Conservation (phyloP, 2,797 vertebrate genomes). For the Trachops cirrhosus region DNA sequence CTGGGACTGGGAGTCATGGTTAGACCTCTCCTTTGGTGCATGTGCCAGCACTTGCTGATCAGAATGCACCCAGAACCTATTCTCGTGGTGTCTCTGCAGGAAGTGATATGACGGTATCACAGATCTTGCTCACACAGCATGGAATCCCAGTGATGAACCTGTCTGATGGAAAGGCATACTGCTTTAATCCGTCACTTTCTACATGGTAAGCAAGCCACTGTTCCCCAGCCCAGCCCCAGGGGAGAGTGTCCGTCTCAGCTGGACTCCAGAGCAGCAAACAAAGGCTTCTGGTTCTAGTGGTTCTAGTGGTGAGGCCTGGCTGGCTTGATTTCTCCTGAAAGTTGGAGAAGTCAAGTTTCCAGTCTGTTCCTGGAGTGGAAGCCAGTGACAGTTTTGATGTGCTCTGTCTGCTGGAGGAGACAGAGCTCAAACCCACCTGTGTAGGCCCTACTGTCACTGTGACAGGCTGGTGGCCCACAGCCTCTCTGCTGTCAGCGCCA, state of each 20-base stretch:
- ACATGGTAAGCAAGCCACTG: slow-evolving; percentile 88
- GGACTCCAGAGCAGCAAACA: not conserved
- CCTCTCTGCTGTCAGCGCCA: not conserved
- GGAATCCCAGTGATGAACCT: slow-evolving; percentile 94
- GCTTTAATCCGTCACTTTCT: slow-evolving; percentile 93
- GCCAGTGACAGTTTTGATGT: not conserved
- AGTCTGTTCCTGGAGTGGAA: not conserved
- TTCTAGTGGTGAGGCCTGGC: not conserved
- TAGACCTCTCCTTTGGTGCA: not conserved
- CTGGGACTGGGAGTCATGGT: not conserved
- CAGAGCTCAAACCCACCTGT: not conserved
- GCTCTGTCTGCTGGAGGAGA: not conserved
- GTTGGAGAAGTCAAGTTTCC: too few species aligned
- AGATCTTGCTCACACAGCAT: slow-evolving; percentile 95
- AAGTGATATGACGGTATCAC: slow-evolving; percentile 90
- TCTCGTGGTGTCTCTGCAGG: slow-evolving; percentile 81
- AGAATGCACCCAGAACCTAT: slow-evolving; percentile 1
- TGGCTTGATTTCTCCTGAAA: not conserved
- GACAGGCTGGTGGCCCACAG: not conserved
- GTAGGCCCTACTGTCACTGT: not conserved
- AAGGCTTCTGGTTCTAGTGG: not conserved
- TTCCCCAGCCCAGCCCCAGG: not conserved
- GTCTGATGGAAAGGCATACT: slow-evolving; percentile 96
- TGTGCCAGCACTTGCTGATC: not conserved
- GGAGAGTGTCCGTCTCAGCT: not conserved